Evolutionary conservation across 1,140 invertebrate genomes (phyloP).

Genomic region (Subanguina moxae): DNA sequence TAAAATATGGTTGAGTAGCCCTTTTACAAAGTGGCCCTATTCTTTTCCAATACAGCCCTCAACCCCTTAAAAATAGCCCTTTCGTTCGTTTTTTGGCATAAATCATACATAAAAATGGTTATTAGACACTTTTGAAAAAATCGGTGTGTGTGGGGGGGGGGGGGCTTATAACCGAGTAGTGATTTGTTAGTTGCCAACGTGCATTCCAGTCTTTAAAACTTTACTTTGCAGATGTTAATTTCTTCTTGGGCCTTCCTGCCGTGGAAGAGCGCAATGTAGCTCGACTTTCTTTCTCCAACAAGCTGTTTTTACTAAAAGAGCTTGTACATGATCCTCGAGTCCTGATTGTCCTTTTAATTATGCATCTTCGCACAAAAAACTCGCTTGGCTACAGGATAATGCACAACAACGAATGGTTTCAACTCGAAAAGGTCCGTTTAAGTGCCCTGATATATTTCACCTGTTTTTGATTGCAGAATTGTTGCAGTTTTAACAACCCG

Average conservation of each 20-base stretch:
- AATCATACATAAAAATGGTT: too few species aligned
- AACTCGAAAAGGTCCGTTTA: conserved; percentile 33
- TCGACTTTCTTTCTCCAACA: conserved; percentile 40
- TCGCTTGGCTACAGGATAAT: conserved; percentile 37
- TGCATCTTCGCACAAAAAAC: conserved; percentile 18
- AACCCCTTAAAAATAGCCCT: too few species aligned
- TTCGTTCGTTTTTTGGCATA: too few species aligned
- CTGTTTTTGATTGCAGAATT: conserved; percentile 15
- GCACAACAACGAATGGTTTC: conserved; percentile 47
- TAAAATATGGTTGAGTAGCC: too few species aligned
- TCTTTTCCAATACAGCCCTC: too few species aligned
- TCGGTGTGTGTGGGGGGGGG: too few species aligned
- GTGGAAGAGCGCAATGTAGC: conserved; percentile 43
- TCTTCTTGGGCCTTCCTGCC: conserved; percentile 43
- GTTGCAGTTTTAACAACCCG: conserved; percentile 51
- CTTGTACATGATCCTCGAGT: conserved; percentile 50
- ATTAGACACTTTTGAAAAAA: too few species aligned
- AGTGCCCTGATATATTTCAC: background rate
- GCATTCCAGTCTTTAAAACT: too few species aligned
- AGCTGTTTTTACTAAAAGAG: conserved; percentile 40
- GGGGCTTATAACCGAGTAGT: too few species aligned
- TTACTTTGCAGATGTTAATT: conserved; percentile 49
- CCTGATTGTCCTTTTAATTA: conserved; percentile 40
- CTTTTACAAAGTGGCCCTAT: too few species aligned
- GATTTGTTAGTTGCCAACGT: too few species aligned